phyloP scores from a whole-genome alignment of 2,888 invertebrate species.

The Morpho helenor region DNA sequence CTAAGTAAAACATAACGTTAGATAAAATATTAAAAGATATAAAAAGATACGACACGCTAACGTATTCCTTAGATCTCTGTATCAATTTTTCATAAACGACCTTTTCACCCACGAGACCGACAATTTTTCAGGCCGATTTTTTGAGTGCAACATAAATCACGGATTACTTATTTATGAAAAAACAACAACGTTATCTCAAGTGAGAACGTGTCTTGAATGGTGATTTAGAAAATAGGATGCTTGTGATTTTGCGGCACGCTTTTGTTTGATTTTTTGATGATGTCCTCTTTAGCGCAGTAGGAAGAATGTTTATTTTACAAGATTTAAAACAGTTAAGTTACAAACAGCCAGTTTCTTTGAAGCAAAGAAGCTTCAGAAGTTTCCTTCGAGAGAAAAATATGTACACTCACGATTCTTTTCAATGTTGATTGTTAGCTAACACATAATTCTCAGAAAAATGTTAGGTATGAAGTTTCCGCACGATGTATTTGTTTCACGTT shows the following conservation, averaged over 20 bases:
- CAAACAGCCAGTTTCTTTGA: too few relatives aligned
- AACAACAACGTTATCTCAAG: slow-evolving; percentile 53
- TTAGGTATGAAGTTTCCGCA: too few relatives aligned
- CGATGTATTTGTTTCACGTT: too few relatives aligned
- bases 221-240: slow-evolving; percentile 39
- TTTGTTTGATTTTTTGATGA: too few relatives aligned
- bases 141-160: slow-evolving; percentile 45
- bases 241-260: slow-evolving; percentile 43
- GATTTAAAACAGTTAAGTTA: too few relatives aligned
- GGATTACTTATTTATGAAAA: slow-evolving; percentile 53
- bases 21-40: neutral
- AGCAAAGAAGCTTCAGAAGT: too few relatives aligned
- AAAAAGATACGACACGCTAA: slow-evolving; percentile 1
- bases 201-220: slow-evolving; percentile 52
- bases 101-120: slow-evolving; percentile 41
- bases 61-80: slow-evolving; percentile 9
- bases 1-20: neutral
- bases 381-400: too few relatives aligned
- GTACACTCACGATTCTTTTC: too few relatives aligned
- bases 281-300: too few relatives aligned
- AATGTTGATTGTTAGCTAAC: too few relatives aligned
- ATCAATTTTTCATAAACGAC: slow-evolving; percentile 55
- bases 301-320: too few relatives aligned
- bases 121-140: slow-evolving; percentile 63
- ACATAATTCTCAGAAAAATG: too few relatives aligned